Percentiles rank a stretch among this genome's conserved stretches.
phyloP scores from a whole-genome alignment of 2,888 invertebrate species.

The Ophonus ardosiacus region DNA sequence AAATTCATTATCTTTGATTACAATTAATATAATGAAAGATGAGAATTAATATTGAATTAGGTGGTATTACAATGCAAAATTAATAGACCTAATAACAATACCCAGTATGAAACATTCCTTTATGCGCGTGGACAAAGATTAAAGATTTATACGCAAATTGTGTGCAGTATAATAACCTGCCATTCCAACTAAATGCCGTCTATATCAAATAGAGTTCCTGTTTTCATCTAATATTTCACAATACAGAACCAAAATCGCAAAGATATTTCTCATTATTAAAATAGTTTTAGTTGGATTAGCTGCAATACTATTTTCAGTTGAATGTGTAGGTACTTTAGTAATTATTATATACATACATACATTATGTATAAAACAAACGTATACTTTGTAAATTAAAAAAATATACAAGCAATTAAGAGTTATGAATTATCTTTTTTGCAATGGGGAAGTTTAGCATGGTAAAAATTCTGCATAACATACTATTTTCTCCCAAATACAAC shows the following conservation, averaged over 20 bases:
- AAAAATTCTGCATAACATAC: too few species aligned
- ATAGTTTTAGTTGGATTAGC: too few species aligned
- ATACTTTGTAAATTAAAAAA: too few species aligned
- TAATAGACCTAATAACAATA: slow-evolving; percentile 24
- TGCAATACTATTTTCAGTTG: too few species aligned
- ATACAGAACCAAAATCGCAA: not conserved
- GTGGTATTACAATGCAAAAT: slow-evolving; percentile 29
- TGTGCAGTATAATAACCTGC: not conserved
- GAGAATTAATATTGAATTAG: slow-evolving; percentile 33
- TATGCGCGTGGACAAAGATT: not conserved
- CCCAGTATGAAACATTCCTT: not conserved
- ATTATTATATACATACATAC: too few species aligned
- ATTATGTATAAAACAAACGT: too few species aligned
- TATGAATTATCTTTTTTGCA: too few species aligned
- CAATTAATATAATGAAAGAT: slow-evolving; percentile 45
- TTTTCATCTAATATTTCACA: not conserved
- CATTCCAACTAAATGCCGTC: not conserved
- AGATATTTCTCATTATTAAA: too few species aligned
- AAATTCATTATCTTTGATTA: slow-evolving; percentile 48
- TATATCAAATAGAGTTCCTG: not conserved
- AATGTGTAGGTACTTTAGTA: too few species aligned
- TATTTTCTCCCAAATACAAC: too few species aligned
- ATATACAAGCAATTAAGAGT: too few species aligned
- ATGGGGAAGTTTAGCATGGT: too few species aligned
- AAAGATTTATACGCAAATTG: not conserved